phyloP scores from a whole-genome alignment of 2,113 vertebrate species.

The Ailurus styani region DNA sequence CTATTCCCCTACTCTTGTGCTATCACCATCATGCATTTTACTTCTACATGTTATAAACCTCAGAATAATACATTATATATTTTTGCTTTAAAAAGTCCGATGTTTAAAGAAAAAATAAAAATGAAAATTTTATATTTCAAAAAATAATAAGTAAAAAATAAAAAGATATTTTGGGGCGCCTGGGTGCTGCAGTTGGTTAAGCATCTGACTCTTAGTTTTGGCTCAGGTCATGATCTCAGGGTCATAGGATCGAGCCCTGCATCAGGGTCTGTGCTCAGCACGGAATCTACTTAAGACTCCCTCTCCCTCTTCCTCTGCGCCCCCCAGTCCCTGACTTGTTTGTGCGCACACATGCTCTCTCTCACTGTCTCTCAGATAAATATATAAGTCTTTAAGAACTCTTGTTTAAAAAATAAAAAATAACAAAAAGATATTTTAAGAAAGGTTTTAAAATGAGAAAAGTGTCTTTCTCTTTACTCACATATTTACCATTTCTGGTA shows the following conservation, averaged over 20 bases:
- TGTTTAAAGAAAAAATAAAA: too few relatives aligned
- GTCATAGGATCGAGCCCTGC: background rate
- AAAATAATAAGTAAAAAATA: too few relatives aligned
- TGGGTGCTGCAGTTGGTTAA: background rate
- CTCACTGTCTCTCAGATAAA: background rate
- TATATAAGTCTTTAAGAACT: background rate
- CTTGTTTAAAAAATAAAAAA: background rate
- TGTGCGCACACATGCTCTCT: background rate
- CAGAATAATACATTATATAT: background rate
- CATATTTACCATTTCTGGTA: background rate
- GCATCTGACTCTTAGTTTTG: background rate
- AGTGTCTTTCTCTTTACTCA: background rate
- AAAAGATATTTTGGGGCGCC: background rate
- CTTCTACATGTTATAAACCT: background rate
- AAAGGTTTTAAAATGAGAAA: background rate
- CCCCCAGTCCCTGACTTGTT: background rate
- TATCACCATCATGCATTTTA: background rate
- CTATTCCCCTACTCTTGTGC: background rate
- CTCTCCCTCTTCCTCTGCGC: background rate
- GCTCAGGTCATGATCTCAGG: background rate
- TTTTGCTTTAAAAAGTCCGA: constrained; percentile 29
- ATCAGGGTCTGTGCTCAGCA: background rate
- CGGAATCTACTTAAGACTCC: background rate
- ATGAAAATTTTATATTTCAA: too few relatives aligned
- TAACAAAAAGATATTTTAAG: background rate